Percentiles rank a stretch among this genome's conserved stretches.
Conservation (phyloP, 2,888 invertebrate species). For the Brachypterus glaber region DNA sequence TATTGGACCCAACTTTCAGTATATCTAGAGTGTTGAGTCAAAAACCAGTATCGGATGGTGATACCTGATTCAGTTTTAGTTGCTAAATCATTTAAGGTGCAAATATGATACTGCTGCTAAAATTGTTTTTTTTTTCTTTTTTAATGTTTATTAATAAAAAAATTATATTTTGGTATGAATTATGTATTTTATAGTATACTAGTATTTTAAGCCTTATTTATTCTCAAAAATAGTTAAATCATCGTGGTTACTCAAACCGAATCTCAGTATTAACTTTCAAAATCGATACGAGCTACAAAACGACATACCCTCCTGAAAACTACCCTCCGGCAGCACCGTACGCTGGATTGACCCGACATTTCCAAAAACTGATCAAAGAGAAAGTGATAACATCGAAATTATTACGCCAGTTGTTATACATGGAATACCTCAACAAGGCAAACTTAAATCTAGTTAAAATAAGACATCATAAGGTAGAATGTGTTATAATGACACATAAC, state of each 20-base stretch:
- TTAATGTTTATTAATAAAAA: too few species aligned
- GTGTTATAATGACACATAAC: conserved; percentile 35
- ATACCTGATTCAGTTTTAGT: too few species aligned
- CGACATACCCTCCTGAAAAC: conserved; percentile 61
- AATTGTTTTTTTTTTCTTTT: too few species aligned
- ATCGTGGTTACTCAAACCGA: conserved; percentile 48
- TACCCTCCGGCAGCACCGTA: conserved; percentile 71
- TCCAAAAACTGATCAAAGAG: conserved; percentile 62
- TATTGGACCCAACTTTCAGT: too few species aligned
- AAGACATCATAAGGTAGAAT: conserved; percentile 44
- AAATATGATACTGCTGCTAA: too few species aligned
- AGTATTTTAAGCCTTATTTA: too few species aligned
- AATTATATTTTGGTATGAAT: too few species aligned
- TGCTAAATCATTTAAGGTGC: too few species aligned
- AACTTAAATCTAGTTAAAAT: conserved; percentile 47
- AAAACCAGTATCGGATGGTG: too few species aligned
- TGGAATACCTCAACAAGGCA: conserved; percentile 48
- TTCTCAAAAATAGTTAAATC: conserved; percentile 43
- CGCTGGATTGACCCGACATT: conserved; percentile 65
- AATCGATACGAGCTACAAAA: conserved; percentile 39
- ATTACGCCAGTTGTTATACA: conserved; percentile 65
- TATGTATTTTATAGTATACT: too few species aligned
- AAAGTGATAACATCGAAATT: conserved; percentile 61
- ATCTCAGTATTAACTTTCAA: conserved; percentile 44
- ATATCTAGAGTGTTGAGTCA: too few species aligned